Evolutionary conservation across 2,888 invertebrate genomes (phyloP).

Genomic region (Aethes cnicana): DNA sequence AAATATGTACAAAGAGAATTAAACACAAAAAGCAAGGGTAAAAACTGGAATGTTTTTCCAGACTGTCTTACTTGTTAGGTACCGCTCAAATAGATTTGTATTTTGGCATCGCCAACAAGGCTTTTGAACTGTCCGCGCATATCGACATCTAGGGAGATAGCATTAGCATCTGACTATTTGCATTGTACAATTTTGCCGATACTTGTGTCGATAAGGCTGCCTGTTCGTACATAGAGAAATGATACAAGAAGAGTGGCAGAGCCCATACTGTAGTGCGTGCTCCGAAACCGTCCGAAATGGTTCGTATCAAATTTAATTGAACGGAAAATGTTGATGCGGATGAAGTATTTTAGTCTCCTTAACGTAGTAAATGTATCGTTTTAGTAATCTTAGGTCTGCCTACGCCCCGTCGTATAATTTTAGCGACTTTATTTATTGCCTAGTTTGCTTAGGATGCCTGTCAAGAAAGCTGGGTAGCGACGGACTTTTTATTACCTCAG

Average conservation of each 20-base stretch:
- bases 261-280: too few species aligned
- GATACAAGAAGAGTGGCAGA: too few species aligned
- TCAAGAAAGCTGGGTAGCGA: neutral
- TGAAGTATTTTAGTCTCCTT: constrained; percentile 24
- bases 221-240: constrained; percentile 6
- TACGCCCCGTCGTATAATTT: constrained; percentile 23
- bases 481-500: constrained; percentile 15
- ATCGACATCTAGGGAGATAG: constrained; percentile 4
- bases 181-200: neutral
- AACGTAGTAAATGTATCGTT: constrained; percentile 27
- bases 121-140: neutral
- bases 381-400: constrained; percentile 27
- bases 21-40: neutral
- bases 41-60: neutral
- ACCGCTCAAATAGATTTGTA: neutral
- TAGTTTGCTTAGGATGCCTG: constrained; percentile 5
- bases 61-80: neutral
- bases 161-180: neutral
- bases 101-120: neutral
- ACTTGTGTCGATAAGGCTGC: constrained; percentile 3
- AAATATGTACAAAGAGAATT: neutral
- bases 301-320: too few species aligned
- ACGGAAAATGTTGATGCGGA: constrained; percentile 17
- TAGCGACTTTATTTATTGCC: constrained; percentile 21
- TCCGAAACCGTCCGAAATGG: too few species aligned